Base-by-base conservation (phyloP, 2,113 vertebrate genomes). In the Motacilla tschutschensis region DNA sequence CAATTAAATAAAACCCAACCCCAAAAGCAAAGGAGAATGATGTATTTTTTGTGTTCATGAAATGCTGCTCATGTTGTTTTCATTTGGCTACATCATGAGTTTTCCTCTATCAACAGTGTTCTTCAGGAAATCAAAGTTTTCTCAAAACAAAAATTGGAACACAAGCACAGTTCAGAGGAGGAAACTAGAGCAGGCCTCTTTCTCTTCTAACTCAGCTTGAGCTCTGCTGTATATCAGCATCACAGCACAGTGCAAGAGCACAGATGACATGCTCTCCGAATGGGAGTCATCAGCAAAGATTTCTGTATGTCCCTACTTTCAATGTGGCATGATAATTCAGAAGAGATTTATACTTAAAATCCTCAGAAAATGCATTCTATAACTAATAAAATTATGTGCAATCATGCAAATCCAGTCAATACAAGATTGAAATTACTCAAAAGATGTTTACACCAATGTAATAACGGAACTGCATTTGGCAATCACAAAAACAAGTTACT, bases 401-500 rank as follows among this genome's bases (percentile, higher is more conserved):
- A 78, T 93, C 92, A 86, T 93, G 85, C 90, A 95, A 95, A 92
- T 88, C 67, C 72, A 60, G 64, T 59, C 65, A 91, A 89, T 57
- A 85, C 87, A 89, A 78, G 75, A 90, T 46, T 83, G 84, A 92
- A 92, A 65, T 86, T 86, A 87, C 67, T 86, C 31, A 87, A 69
- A 93, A 89, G 93, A 88, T 94, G 81, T 91, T 95, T 95, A 96
- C 90, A 92, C 29, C 47, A 87, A 73, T 22, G 55, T 91, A 88
- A 83, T 93, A 93, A 91, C 92, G 80, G 94, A 95, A 94, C 54
- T 93, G 48, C 57, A 63, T 89, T 92, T 95, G 87, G 71, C 71
- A 94, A 88, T 94, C 79, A 85, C 72, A 90, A 92, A 94, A 95
- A 92, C 87, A 94, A 88, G 50, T 65, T 94, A 53, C 83, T 93